Conservation (phyloP, 2,113 vertebrate genomes). For the Cairina moschata region DNA sequence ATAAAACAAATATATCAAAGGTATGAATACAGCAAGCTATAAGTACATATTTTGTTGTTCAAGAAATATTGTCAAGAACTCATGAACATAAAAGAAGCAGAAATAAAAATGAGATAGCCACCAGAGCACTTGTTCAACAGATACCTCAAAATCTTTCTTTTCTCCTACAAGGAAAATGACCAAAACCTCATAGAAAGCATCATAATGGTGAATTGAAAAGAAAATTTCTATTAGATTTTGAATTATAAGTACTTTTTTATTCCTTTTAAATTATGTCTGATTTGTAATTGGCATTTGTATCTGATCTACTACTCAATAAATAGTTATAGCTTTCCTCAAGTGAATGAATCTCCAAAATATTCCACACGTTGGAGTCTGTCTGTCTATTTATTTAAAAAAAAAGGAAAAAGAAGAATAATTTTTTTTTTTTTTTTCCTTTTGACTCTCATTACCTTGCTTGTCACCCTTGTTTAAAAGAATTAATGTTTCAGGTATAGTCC, state of each 20-base stretch:
- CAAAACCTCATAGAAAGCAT: background rate
- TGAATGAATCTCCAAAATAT: background rate
- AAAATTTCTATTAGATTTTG: background rate
- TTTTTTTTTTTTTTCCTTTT: background rate
- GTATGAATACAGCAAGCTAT: fast-evolving
- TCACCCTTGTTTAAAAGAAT: background rate
- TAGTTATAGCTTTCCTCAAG: background rate
- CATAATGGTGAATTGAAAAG: background rate
- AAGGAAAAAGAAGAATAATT: background rate
- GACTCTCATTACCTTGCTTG: background rate
- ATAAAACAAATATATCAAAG: background rate
- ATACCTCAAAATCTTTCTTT: background rate
- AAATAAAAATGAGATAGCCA: background rate
- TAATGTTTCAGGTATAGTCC: background rate
- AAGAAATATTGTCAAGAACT: background rate
- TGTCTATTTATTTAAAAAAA: background rate
- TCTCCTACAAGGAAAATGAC: background rate
- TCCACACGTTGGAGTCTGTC: background rate
- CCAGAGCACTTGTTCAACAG: background rate
- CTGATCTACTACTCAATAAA: background rate
- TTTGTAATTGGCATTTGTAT: background rate
- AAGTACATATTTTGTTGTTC: background rate
- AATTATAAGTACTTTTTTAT: background rate
- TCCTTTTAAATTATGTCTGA: background rate
- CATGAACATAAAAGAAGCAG: background rate